Conservation (phyloP, 2,888 invertebrate species). For the Scaptomyza parva region DNA sequence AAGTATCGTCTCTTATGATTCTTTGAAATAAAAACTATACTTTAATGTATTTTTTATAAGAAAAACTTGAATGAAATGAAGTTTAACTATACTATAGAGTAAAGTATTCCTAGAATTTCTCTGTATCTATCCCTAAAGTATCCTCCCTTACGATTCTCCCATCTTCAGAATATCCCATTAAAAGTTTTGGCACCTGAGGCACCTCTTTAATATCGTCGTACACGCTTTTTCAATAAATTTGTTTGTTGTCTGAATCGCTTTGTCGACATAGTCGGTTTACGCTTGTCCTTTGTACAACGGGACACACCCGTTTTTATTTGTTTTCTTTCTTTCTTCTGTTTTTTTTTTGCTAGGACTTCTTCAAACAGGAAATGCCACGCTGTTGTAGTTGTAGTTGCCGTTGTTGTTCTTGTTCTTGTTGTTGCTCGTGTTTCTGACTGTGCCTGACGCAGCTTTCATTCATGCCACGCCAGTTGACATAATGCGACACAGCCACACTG, state of each 20-base stretch:
- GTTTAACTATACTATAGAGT: no score
- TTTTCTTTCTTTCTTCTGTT: background rate
- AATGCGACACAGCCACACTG: conserved; percentile 64
- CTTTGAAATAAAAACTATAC: no score
- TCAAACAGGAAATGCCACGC: conserved; percentile 29
- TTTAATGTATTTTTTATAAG: no score
- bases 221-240: conserved; percentile 6
- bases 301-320: conserved; percentile 32
- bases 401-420: conserved; percentile 55
- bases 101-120: no score
- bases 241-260: conserved; percentile 35
- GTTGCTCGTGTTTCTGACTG: conserved; percentile 42
- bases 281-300: conserved; percentile 19
- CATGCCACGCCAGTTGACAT: conserved; percentile 74
- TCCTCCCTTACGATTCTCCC: no score
- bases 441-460: conserved; percentile 67
- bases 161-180: background rate
- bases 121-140: background rate
- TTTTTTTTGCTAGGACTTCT: conserved; percentile 9
- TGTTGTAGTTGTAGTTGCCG: conserved; percentile 37
- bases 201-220: background rate
- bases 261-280: conserved; percentile 23
- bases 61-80: no score
- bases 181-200: conserved; percentile 26
- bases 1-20: no score